These are phyloP conservation scores for Helleia helle DNA, from an alignment of 2,888 invertebrate genomes.

Conservation along the genomic window DNA sequence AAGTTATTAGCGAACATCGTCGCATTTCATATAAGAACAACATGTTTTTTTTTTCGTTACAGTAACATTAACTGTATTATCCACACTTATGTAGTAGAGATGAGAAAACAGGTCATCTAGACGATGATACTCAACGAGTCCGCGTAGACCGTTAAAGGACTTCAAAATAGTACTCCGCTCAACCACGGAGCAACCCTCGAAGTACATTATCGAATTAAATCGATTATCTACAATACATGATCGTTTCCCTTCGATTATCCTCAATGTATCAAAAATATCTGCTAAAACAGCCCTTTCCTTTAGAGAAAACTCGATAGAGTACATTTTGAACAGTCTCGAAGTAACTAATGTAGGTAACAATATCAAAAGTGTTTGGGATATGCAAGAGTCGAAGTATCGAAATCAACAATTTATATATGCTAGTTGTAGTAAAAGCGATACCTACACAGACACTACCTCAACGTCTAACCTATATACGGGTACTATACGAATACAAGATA, in stretches of 20 bases:
- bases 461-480: conserved; percentile 57
- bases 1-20: conserved; percentile 65
- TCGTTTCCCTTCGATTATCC: conserved; percentile 68
- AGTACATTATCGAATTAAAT: conserved; percentile 23
- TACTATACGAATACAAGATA: conserved; percentile 40
- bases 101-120: conserved; percentile 36
- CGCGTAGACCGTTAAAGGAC: conserved; percentile 22
- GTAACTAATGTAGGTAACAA: conserved; percentile 73
- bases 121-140: conserved; percentile 25
- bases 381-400: conserved; percentile 60
- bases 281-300: conserved; percentile 71
- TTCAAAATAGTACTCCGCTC: conserved; percentile 16
- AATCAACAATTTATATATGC: conserved; percentile 51
- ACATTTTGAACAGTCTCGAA: conserved; percentile 72
- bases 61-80: conserved; percentile 63
- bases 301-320: conserved; percentile 68
- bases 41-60: conserved; percentile 65
- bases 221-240: conserved; percentile 41
- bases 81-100: conserved; percentile 53
- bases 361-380: conserved; percentile 64
- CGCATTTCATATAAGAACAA: conserved; percentile 72
- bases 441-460: conserved; percentile 50
- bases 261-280: conserved; percentile 74
- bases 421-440: conserved; percentile 59
- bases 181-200: conserved; percentile 17